Percentiles rank a stretch among this genome's conserved stretches.
Conservation (phyloP, 2,113 vertebrate genomes). For the Pygoscelis antarcticus region DNA sequence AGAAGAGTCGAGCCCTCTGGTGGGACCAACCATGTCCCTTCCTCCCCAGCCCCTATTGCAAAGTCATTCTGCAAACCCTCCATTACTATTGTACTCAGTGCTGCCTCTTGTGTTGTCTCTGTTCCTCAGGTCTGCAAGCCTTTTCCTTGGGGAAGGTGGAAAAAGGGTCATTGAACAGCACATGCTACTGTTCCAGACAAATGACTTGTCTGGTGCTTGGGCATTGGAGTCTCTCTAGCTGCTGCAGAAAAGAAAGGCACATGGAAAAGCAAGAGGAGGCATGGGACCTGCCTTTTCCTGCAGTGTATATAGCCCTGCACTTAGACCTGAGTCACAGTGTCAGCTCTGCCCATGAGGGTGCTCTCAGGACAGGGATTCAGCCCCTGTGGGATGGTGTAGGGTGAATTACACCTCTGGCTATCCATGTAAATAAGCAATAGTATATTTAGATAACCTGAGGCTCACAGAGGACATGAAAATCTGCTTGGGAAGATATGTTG, state of each 20-base stretch:
- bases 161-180: neutral
- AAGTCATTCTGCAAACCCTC: neutral
- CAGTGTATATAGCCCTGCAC: no score
- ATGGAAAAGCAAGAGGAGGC: neutral
- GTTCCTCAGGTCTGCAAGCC: neutral
- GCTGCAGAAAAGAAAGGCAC: neutral
- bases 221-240: neutral
- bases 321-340: accelerated
- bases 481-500: neutral
- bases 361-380: neutral
- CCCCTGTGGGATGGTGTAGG: no score
- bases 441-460: neutral
- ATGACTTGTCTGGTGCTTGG: neutral
- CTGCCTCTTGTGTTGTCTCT: neutral
- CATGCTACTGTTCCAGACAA: neutral
- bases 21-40: neutral
- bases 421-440: neutral
- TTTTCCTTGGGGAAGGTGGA: neutral
- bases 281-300: neutral
- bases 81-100: neutral
- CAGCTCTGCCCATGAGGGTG: neutral
- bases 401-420: neutral
- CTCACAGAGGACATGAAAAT: neutral
- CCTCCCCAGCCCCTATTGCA: neutral
- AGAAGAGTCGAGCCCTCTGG: neutral